Evolutionary conservation across 23 tunicate genomes (phyloP).

Genomic region (Clavelina lepadiformis): DNA sequence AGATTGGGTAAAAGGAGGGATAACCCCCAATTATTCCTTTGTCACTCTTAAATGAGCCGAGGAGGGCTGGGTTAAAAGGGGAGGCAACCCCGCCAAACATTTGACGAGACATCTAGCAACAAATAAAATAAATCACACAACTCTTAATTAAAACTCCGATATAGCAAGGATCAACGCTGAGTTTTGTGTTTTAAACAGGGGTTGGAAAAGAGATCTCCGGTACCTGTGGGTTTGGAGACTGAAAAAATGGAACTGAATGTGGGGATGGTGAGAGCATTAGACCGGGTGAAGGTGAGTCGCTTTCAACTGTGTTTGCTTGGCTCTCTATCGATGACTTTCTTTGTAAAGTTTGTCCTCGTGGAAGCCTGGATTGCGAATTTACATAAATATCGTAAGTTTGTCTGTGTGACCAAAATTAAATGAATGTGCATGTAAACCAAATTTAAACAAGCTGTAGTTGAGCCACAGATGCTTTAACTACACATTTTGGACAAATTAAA

Average conservation of each 20-base stretch:
- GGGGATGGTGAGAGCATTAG: conserved; percentile 39
- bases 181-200: not conserved
- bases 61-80: conserved; percentile 6
- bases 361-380: too few relatives aligned
- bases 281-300: conserved; percentile 39
- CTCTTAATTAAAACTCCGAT: too few relatives aligned
- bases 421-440: too few relatives aligned
- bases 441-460: too few relatives aligned
- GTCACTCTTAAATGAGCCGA: conserved; percentile 22
- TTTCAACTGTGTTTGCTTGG: conserved; percentile 50
- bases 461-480: too few relatives aligned
- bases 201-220: not conserved
- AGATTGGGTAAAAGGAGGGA: conserved; percentile 22
- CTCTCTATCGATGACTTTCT: conserved; percentile 54
- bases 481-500: too few relatives aligned
- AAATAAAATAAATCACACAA: not conserved
- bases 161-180: too few relatives aligned
- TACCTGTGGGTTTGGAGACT: conserved; percentile 28
- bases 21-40: conserved; percentile 5
- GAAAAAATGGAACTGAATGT: conserved; percentile 33
- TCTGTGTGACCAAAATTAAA: too few relatives aligned
- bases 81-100: conserved; percentile 8
- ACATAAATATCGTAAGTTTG: too few relatives aligned
- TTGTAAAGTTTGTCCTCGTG: conserved; percentile 12
- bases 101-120: conserved; percentile 9